Evolutionary conservation across 2,888 invertebrate species (phyloP).

Genomic region (Sepiola atlantica): DNA sequence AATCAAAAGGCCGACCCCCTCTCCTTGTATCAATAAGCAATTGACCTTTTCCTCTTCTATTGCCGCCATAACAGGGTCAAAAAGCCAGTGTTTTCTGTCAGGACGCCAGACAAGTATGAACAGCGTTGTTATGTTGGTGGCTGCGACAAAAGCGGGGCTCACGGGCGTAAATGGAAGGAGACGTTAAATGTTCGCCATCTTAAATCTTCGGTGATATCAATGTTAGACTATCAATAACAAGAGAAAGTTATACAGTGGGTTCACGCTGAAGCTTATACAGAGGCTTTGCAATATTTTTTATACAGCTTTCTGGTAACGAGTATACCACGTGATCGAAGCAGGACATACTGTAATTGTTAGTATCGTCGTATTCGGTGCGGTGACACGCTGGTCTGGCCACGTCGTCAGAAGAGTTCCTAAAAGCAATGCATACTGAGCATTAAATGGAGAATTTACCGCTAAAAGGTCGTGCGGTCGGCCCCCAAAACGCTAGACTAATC

Average conservation of each 20-base stretch:
- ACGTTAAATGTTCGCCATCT: not conserved
- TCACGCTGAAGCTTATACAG: not conserved
- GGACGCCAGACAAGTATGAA: not conserved
- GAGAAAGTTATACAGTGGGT: not conserved
- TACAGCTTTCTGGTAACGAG: too few species aligned
- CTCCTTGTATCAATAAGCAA: conserved; percentile 13
- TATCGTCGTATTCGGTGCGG: too few species aligned
- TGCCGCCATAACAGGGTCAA: not conserved
- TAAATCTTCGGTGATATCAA: not conserved
- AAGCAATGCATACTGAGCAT: too few species aligned
- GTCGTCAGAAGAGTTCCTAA: too few species aligned
- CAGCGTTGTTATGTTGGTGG: not conserved
- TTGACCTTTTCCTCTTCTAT: not conserved
- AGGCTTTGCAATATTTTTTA: too few species aligned
- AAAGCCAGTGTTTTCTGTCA: conserved; percentile 15
- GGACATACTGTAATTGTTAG: too few species aligned
- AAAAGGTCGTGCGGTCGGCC: too few species aligned
- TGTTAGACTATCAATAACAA: not conserved
- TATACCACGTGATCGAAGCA: too few species aligned
- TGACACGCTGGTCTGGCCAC: too few species aligned
- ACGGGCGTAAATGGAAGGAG: not conserved
- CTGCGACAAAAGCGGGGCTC: not conserved
- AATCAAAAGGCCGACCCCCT: not conserved
- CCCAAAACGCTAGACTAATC: too few species aligned
- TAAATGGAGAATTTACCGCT: too few species aligned